Evolutionary conservation across 2,113 vertebrate genomes (phyloP).

Genomic region (Cheirogaleus medius): DNA sequence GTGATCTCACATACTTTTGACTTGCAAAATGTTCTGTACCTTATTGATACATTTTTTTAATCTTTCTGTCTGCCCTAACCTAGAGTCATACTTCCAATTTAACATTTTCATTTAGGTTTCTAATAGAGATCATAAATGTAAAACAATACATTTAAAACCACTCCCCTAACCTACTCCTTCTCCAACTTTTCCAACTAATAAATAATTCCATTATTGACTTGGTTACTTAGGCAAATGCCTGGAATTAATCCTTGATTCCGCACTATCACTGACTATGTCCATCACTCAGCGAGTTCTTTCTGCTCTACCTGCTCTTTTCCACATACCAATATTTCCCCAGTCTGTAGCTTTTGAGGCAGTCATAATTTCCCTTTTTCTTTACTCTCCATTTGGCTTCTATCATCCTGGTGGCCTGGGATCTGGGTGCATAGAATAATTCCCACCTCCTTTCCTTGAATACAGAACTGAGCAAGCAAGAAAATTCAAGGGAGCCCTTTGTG

Average conservation of each 20-base stretch:
- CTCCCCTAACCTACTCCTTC: neutral
- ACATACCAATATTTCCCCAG: neutral
- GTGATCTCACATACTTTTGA: neutral
- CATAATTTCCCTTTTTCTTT: neutral
- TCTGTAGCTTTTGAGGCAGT: neutral
- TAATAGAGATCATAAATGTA: no score
- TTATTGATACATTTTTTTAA: neutral
- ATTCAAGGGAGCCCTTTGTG: neutral
- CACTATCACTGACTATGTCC: neutral
- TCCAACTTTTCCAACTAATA: neutral
- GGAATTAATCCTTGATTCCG: neutral
- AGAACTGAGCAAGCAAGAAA: neutral
- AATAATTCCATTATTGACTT: neutral
- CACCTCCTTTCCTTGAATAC: neutral
- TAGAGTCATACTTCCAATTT: neutral
- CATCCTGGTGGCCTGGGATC: neutral
- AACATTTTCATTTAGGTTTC: no score
- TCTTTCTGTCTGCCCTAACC: neutral
- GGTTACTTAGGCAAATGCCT: neutral
- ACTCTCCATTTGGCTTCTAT: neutral
- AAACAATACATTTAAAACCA: neutral
- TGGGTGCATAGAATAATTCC: neutral
- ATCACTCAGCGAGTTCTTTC: neutral
- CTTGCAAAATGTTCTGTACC: neutral
- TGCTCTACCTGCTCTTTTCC: neutral